Conservation (phyloP, 2,888 invertebrate species). For the Lucinisca nassula region DNA sequence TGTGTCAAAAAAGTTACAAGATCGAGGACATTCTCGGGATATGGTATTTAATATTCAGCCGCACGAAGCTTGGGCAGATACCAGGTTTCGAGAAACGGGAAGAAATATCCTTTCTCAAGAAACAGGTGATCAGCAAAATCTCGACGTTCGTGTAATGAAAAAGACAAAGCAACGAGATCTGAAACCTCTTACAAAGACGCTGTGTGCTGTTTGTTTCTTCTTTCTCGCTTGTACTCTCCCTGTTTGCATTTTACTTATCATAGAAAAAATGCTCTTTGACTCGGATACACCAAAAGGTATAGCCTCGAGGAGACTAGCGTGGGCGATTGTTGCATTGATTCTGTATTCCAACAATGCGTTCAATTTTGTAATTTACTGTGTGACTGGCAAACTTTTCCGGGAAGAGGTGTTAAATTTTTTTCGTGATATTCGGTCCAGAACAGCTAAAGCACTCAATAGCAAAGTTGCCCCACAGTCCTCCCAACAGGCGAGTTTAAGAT, state of each 20-base stretch:
- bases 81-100: background rate
- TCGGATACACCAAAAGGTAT: background rate
- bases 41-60: background rate
- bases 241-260: background rate
- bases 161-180: background rate
- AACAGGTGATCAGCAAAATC: background rate
- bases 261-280: background rate
- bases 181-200: background rate
- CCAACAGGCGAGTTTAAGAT: too few species aligned
- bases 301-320: background rate
- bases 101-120: background rate
- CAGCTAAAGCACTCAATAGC: too few species aligned
- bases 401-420: too few species aligned
- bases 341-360: background rate
- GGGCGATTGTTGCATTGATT: background rate
- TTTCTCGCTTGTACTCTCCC: background rate
- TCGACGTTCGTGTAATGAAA: background rate
- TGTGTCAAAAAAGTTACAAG: too few species aligned
- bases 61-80: background rate
- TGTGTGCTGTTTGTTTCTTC: background rate
- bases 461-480: too few species aligned
- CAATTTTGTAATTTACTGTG: background rate
- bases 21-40: background rate
- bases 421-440: too few species aligned
- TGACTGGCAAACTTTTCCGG: background rate